Percentiles rank a stretch among this genome's conserved stretches.
Evolutionary conservation across 2,888 invertebrate species (phyloP).

Genomic region (Oligia latruncula): DNA sequence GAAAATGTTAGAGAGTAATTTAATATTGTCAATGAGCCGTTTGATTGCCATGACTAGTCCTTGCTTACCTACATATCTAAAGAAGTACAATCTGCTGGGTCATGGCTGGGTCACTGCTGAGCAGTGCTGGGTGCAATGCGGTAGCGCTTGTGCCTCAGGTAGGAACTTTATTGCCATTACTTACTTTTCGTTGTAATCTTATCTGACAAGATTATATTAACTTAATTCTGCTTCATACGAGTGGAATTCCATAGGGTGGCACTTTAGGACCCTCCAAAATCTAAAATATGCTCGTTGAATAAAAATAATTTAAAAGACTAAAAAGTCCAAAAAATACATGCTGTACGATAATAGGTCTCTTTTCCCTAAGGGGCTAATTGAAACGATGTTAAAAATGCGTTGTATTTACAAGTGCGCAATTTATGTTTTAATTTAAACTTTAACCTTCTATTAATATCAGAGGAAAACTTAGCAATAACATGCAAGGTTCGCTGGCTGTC

Average conservation of each 20-base stretch:
- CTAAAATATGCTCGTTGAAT: background rate
- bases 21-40: background rate
- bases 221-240: background rate
- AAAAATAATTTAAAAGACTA: background rate
- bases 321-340: background rate
- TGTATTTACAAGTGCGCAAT: background rate
- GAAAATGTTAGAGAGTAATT: background rate
- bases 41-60: background rate
- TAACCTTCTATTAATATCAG: background rate
- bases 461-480: background rate
- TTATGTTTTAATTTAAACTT: background rate
- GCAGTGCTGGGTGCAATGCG: background rate
- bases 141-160: background rate
- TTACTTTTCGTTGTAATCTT: background rate
- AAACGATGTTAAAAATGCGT: background rate
- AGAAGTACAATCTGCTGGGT: background rate
- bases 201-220: background rate
- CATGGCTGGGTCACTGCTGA: too few species aligned
- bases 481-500: background rate
- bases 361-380: background rate
- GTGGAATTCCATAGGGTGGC: background rate
- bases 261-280: background rate
- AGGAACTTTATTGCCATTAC: slow-evolving; percentile 3
- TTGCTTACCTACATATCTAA: background rate
- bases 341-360: background rate